Conservation (phyloP, 2,888 invertebrate genomes). For the Drosophila colorata region DNA sequence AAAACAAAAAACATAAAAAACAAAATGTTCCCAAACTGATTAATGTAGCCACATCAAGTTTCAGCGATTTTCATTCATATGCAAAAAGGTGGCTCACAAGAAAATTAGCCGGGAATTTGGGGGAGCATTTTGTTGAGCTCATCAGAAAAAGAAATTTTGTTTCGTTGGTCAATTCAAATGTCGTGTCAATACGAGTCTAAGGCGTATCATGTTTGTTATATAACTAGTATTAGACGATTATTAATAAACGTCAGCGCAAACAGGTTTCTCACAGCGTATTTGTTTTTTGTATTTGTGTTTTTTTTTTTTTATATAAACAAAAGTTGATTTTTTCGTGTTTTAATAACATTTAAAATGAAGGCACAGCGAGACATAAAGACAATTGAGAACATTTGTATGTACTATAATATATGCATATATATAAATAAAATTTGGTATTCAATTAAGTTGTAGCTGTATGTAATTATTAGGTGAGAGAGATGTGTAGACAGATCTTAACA, state of each 20-base stretch:
- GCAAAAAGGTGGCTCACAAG: constrained; percentile 53
- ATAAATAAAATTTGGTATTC: not conserved
- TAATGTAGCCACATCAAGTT: constrained; percentile 67
- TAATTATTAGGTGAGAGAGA: not conserved
- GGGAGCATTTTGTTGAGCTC: constrained; percentile 57
- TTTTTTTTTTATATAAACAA: constrained; percentile 13
- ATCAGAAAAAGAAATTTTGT: constrained; percentile 29
- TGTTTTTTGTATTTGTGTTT: not conserved
- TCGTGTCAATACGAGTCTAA: constrained; percentile 39
- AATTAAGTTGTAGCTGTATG: not conserved
- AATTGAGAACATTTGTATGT: not conserved
- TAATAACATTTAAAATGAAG: not conserved
- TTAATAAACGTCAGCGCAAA: constrained; percentile 30
- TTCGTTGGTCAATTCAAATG: constrained; percentile 31
- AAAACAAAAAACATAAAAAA: not conserved
- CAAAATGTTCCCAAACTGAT: constrained; percentile 55
- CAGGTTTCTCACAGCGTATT: constrained; percentile 38
- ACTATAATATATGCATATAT: not conserved
- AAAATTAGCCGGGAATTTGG: constrained; percentile 24
- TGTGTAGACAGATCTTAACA: not conserved
- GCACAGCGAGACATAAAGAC: not conserved
- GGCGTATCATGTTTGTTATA: constrained; percentile 44
- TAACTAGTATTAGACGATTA: constrained; percentile 32
- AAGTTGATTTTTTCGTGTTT: not conserved
- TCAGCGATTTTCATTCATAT: constrained; percentile 74